Percentiles rank a stretch among this genome's conserved stretches.
phyloP scores from a whole-genome alignment of 2,797 vertebrate genomes.

The Heteromormyrus szaboi region DNA sequence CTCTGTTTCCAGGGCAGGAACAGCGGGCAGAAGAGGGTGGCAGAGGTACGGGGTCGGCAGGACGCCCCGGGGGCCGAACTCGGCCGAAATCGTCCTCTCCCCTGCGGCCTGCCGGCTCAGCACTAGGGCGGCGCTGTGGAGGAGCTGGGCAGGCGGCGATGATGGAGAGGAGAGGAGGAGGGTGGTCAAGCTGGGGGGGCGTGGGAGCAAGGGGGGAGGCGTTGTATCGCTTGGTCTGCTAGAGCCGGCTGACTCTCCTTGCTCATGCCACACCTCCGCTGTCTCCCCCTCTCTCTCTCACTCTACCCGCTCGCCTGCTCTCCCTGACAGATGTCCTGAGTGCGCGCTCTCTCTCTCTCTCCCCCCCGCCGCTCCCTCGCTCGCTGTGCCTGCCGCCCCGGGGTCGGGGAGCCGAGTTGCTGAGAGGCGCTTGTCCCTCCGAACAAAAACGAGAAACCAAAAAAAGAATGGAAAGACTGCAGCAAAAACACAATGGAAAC shows the following conservation, averaged over 20 bases:
- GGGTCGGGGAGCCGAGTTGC: not conserved
- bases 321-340: slow-evolving; percentile 15
- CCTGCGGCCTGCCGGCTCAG: slow-evolving; percentile 5
- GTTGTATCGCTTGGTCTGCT: slow-evolving; percentile 54
- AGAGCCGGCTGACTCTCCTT: slow-evolving; percentile 28
- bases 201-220: slow-evolving; percentile 36
- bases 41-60: not conserved
- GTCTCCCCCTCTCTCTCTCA: slow-evolving; percentile 34
- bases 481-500: not conserved
- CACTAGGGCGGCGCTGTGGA: slow-evolving; percentile 19
- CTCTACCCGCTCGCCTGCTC: slow-evolving; percentile 24
- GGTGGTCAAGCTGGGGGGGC: slow-evolving; percentile 41
- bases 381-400: not conserved
- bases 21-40: slow-evolving; percentile 45
- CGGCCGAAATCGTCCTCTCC: slow-evolving; percentile 21
- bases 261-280: slow-evolving; percentile 42
- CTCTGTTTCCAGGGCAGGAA: slow-evolving; percentile 43
- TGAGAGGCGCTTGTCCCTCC: not conserved
- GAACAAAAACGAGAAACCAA: not conserved
- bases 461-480: not conserved
- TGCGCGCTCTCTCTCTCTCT: slow-evolving; percentile 11
- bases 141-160: slow-evolving; percentile 28
- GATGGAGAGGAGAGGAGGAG: slow-evolving; percentile 35
- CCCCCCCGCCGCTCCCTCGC: not conserved
- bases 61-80: not conserved